A percentile compares a stretch with the other conserved stretches of the same genome.
phyloP scores from a whole-genome alignment of 2,113 vertebrate species.

The Anoplopoma fimbria region DNA sequence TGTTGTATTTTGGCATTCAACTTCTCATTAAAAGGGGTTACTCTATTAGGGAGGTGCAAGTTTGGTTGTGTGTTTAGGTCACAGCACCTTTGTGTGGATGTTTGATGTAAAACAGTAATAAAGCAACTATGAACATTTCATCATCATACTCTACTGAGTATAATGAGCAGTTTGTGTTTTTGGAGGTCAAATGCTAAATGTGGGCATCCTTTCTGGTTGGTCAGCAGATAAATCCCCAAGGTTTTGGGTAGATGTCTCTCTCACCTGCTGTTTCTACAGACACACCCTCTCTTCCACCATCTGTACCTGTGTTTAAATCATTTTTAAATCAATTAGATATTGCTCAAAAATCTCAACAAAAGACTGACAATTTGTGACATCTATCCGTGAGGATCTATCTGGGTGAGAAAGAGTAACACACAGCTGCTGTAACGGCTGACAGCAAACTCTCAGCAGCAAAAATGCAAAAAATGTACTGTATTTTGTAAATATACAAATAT shows the following conservation, averaged over 20 bases:
- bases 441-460: neutral
- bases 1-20: slow-evolving; percentile 22
- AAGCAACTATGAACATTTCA: slow-evolving; percentile 36
- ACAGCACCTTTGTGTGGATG: neutral
- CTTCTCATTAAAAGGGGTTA: slow-evolving; percentile 82
- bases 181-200: slow-evolving; percentile 55
- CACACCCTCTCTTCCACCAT: neutral
- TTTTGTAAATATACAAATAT: too few species aligned
- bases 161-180: slow-evolving; percentile 36
- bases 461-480: neutral
- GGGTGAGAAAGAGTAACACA: neutral
- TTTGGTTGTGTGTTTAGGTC: slow-evolving; percentile 11
- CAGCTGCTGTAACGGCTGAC: neutral
- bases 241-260: slow-evolving; percentile 16
- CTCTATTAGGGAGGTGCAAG: neutral
- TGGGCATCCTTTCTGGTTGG: neutral
- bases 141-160: slow-evolving; percentile 25
- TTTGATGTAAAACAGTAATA: slow-evolving; percentile 35
- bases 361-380: neutral
- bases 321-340: neutral
- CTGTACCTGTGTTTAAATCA: neutral
- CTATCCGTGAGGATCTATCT: neutral
- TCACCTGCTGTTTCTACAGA: neutral
- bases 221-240: slow-evolving; percentile 12
- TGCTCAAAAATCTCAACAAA: neutral